Conservation (phyloP, 2,888 invertebrate genomes). For the Tenthredo amoena region DNA sequence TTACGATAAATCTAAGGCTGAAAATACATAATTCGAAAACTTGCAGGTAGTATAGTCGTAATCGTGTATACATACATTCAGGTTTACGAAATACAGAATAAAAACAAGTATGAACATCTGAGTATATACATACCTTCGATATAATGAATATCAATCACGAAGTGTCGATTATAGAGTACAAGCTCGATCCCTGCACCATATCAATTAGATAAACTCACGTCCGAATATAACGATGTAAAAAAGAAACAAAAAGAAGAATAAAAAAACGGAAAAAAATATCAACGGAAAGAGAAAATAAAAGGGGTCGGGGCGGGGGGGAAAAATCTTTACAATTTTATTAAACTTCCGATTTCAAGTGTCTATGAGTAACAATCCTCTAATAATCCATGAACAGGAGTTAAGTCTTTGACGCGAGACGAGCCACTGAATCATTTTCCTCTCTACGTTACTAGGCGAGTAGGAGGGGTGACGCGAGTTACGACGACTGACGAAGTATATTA, state of each 20-base stretch:
- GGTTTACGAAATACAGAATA: not conserved
- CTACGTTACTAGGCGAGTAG: conserved; percentile 54
- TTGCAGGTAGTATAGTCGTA: not conserved
- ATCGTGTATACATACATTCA: not conserved
- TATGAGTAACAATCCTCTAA: conserved; percentile 44
- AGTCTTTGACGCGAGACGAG: conserved; percentile 47
- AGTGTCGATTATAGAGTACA: not conserved
- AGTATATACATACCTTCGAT: not conserved
- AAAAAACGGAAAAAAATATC: conserved; percentile 3
- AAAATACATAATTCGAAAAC: too few species aligned
- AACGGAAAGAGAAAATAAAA: conserved; percentile 14
- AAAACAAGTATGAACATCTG: not conserved
- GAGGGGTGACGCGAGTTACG: conserved; percentile 44
- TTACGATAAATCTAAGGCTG: not conserved
- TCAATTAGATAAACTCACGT: conserved; percentile 1
- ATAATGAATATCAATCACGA: conserved; percentile 18
- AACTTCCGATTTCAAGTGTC: conserved; percentile 44
- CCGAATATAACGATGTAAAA: not conserved
- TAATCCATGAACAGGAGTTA: conserved; percentile 33
- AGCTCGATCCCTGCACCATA: conserved; percentile 9
- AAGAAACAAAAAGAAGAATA: not conserved
- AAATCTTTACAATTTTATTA: not conserved
- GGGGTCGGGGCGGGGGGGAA: not conserved
- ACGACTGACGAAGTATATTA: conserved; percentile 17
- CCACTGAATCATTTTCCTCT: conserved; percentile 50